phyloP scores from a whole-genome alignment of 2,113 vertebrate genomes.

The Actenoides hombroni region DNA sequence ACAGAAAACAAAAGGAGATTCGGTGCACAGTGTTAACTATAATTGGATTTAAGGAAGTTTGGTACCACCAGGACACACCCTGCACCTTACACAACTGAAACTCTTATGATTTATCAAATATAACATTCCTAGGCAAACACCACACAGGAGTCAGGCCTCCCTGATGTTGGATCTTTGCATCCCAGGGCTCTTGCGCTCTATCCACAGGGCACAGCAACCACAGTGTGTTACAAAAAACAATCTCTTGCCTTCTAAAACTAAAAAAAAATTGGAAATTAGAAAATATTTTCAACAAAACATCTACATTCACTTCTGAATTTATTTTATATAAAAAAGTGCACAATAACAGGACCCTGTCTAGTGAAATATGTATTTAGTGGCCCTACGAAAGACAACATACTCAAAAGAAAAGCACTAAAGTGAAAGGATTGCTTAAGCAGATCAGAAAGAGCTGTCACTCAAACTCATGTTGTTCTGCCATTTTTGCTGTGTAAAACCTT shows the following conservation, averaged over 20 bases:
- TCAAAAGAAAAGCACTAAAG: not conserved
- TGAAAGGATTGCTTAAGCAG: not conserved
- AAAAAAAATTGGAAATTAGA: not conserved
- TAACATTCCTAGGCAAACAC: not conserved
- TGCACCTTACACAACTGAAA: not conserved
- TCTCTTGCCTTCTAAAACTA: not conserved
- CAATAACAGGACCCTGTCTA: not conserved
- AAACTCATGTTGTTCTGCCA: not conserved
- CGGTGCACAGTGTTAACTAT: not conserved
- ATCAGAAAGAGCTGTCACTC: constrained; percentile 18
- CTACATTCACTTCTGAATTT: not conserved
- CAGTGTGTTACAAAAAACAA: not conserved
- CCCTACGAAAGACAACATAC: not conserved
- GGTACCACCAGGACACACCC: not conserved
- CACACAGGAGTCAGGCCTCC: not conserved
- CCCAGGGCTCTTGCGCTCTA: not conserved
- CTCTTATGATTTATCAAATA: not conserved
- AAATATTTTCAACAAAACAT: not conserved
- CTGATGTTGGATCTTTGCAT: not conserved
- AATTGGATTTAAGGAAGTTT: not conserved
- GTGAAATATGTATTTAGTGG: not conserved
- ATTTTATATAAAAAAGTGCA: not conserved
- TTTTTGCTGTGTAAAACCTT: constrained; percentile 6
- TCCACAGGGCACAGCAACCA: not conserved
- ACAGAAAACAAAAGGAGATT: not conserved